Conservation (phyloP, 2,888 invertebrate species). For the Endotricha flammealis region DNA sequence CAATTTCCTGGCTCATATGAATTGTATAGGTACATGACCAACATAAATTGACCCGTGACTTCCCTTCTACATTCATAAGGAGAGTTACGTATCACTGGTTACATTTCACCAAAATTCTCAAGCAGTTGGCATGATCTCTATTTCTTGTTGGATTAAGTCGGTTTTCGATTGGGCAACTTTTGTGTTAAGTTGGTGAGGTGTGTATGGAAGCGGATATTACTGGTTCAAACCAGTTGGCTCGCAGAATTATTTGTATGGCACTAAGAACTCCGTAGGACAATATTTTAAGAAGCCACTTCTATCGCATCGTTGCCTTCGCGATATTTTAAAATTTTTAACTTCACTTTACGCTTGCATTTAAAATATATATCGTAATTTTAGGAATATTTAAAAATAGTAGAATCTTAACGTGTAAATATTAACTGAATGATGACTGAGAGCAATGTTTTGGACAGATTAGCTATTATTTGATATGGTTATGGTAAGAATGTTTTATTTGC, state of each 20-base stretch:
- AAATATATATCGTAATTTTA: too few species aligned
- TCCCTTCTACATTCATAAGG: constrained; percentile 10
- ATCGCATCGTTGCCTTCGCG: constrained; percentile 12
- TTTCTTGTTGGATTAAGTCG: constrained; percentile 3
- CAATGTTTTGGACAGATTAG: too few species aligned
- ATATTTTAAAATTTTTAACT: too few species aligned
- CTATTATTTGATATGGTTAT: too few species aligned
- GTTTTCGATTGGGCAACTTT: constrained; percentile 2
- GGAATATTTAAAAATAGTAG: too few species aligned
- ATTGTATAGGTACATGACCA: constrained; percentile 22
- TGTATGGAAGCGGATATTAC: constrained; percentile 20
- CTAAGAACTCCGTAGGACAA: constrained; percentile 15
- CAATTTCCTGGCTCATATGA: constrained; percentile 26
- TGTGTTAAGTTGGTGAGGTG: constrained; percentile 8
- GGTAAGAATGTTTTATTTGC: too few species aligned
- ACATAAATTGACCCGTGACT: constrained; percentile 16
- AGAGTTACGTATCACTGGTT: constrained; percentile 14
- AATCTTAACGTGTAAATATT: too few species aligned
- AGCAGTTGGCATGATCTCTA: constrained; percentile 2
- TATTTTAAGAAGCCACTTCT: constrained; percentile 14
- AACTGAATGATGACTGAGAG: too few species aligned
- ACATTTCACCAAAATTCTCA: constrained; percentile 4
- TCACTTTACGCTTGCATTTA: too few species aligned
- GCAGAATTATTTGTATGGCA: constrained; percentile 16
- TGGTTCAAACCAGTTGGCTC: constrained; percentile 12